Percentiles rank a stretch among this genome's conserved stretches.
phyloP scores from a whole-genome alignment of 1,140 invertebrate species.

The Drosophila carrolli region DNA sequence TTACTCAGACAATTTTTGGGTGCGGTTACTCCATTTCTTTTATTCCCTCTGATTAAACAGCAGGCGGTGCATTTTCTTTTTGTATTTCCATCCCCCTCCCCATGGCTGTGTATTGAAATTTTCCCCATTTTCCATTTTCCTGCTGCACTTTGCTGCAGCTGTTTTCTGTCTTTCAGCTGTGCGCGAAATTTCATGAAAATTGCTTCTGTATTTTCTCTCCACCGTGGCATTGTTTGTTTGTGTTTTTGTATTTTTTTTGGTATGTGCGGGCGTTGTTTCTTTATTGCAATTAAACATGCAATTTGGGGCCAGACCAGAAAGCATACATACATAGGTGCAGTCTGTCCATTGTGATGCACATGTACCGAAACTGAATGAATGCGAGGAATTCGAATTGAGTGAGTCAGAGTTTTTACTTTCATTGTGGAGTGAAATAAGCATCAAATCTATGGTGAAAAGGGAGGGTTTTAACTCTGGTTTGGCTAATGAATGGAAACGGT shows the following conservation, averaged over 20 bases:
- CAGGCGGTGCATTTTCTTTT: slow-evolving; percentile 16
- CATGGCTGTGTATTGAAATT: slow-evolving; percentile 16
- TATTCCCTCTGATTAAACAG: slow-evolving; percentile 33
- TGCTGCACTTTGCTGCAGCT: slow-evolving; percentile 66
- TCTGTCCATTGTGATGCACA: slow-evolving; percentile 39
- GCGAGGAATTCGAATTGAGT: slow-evolving; percentile 11
- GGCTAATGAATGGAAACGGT: slow-evolving; percentile 9
- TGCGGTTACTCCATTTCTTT: slow-evolving; percentile 9
- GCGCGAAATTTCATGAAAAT: slow-evolving; percentile 72
- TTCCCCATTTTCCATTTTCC: slow-evolving; percentile 50
- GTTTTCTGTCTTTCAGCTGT: slow-evolving; percentile 74
- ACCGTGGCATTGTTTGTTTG: slow-evolving; percentile 30
- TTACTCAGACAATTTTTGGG: slow-evolving; percentile 18
- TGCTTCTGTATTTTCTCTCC: slow-evolving; percentile 49
- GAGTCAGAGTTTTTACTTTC: slow-evolving; percentile 46
- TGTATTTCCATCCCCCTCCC: background rate
- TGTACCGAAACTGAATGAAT: slow-evolving; percentile 39
- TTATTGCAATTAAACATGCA: slow-evolving; percentile 81
- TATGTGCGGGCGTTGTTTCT: slow-evolving; percentile 60
- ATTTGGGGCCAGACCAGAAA: slow-evolving; percentile 75
- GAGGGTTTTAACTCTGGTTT: background rate
- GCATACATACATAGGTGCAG: slow-evolving; percentile 63
- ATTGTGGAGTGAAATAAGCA: slow-evolving; percentile 13
- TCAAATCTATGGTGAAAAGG: background rate
- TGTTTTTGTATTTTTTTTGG: slow-evolving; percentile 14